Evolutionary conservation across 1,140 invertebrate genomes (phyloP), one percentile per base, ranked within the genome.

Genomic region (Papilio aristodemus): DNA sequence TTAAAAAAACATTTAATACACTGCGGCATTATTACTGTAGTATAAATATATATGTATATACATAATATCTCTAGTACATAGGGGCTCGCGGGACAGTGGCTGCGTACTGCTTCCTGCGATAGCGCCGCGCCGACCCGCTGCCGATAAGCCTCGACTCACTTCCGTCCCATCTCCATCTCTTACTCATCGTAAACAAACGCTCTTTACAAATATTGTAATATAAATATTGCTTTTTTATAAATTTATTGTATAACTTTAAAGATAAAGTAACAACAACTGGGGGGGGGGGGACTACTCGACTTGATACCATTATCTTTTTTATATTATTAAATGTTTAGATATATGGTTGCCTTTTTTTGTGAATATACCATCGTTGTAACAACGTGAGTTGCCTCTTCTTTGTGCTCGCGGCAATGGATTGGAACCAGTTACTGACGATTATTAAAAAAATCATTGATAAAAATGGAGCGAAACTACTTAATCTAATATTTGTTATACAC

Each of bases 101-200:
- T 77, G 80, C 78, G 77, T 81, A 81, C 75, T 73, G 74, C 72
- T 81, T 87, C 85, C 85, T 85, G 85, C 67, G 85, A 87, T 84
- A 85, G 72, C 71, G 68, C 73, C 57, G 70, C 73, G 68, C 67
- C 75, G 74, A 62, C 7, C 69, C 57, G 74, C 57, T 67, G 64
- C 54, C 60, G 82, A 84, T 85, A 84, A 81, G 73, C 69, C 70
- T 74, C 76, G 72, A 71, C 70, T 68, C 63, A 74, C 77, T 83
- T 86, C 84, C 84, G 81, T 77, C 76, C 72, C 67, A 63, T 74
- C 73, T 71, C 50, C 73, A 72, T 69, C 46, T 68, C 66, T 73
- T 69, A 70, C 63, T 71, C 67, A 74, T 69, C 58, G 54, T 50
- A 58, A 71, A 59, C 43, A 62, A 58, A 68, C 22, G 50, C 36